Evolutionary conservation across 2,113 vertebrate genomes (phyloP).

Genomic region (Carollia perspicillata): DNA sequence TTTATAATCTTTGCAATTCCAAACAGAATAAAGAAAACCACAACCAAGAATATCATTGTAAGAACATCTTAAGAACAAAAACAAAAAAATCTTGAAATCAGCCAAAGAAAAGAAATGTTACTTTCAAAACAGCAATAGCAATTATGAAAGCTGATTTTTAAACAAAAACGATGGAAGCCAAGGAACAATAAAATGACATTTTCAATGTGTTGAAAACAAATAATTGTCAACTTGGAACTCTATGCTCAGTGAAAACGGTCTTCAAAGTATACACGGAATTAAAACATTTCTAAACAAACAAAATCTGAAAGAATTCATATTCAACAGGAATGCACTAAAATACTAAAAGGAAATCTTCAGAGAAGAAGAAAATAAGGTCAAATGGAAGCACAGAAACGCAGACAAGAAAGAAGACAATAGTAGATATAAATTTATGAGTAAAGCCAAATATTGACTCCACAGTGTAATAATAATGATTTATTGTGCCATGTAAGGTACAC

Average conservation of each 20-base stretch:
- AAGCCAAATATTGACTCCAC: background rate
- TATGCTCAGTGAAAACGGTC: background rate
- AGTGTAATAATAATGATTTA: background rate
- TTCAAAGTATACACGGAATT: background rate
- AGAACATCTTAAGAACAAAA: constrained; percentile 10
- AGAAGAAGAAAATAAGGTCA: background rate
- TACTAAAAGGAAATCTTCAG: background rate
- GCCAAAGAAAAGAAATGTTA: constrained; percentile 49
- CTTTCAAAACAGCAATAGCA: constrained; percentile 1
- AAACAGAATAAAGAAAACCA: constrained; percentile 39
- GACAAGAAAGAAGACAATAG: background rate
- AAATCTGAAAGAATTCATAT: constrained; percentile 26
- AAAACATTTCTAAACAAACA: constrained; percentile 54
- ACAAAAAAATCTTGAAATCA: background rate
- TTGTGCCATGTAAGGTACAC: background rate
- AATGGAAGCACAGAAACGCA: background rate
- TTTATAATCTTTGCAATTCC: constrained; percentile 23
- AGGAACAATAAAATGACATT: background rate
- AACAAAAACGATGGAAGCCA: background rate
- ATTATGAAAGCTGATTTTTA: background rate
- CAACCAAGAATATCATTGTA: background rate
- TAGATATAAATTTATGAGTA: background rate
- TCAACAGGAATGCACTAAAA: background rate
- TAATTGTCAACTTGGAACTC: background rate
- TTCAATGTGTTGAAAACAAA: background rate